phyloP scores from a whole-genome alignment of 2,888 invertebrate species.

The Drosophila anceps region DNA sequence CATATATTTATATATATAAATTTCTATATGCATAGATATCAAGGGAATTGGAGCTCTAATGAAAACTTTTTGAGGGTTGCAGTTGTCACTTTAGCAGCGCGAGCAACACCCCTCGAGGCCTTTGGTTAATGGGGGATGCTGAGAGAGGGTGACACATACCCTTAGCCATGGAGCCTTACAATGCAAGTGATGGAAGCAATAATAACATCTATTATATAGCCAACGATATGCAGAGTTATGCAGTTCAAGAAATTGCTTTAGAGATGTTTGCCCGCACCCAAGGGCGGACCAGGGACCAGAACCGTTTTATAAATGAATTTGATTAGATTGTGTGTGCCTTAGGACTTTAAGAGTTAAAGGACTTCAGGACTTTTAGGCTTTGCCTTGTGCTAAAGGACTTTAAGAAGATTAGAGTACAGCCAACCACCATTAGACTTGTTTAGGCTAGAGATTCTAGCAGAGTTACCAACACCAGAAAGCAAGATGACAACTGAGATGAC shows the following conservation, averaged over 20 bases:
- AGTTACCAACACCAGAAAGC: conserved; percentile 1
- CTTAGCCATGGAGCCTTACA: conserved; percentile 4
- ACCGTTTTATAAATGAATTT: not conserved
- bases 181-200: not conserved
- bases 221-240: conserved; percentile 22
- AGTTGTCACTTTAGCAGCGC: not conserved
- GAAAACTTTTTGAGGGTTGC: conserved; percentile 19
- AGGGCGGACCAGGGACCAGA: not conserved
- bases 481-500: not conserved
- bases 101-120: not conserved
- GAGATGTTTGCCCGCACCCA: not conserved
- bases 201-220: not conserved
- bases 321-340: not conserved
- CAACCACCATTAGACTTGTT: not conserved
- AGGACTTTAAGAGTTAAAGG: not conserved
- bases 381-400: not conserved
- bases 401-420: not conserved
- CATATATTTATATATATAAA: not conserved
- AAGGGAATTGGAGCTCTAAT: conserved; percentile 16
- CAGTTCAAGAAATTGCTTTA: not conserved
- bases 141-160: conserved; percentile 6
- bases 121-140: conserved; percentile 11
- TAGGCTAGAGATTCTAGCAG: not conserved
- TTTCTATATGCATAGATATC: conserved; percentile 1
- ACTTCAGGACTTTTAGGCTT: not conserved